These are phyloP conservation scores for Carpatolechia fugitivella DNA, from an alignment of 2,888 invertebrate species.

Conservation along the genomic window DNA sequence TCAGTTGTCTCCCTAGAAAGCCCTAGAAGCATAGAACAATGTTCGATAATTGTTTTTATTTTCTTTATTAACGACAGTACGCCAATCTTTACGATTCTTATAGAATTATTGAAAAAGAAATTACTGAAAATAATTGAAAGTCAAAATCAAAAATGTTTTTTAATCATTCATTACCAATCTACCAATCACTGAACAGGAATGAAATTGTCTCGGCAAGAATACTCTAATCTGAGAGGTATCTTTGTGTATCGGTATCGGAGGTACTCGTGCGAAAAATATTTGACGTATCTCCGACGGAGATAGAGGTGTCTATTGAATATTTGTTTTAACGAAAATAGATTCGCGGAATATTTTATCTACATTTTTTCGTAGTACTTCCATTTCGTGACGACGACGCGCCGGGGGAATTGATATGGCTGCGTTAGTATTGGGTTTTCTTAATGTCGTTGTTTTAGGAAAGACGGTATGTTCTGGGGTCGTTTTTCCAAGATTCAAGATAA, in stretches of 20 bases:
- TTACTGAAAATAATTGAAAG: too few relatives aligned
- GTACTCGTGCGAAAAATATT: slow-evolving; percentile 3
- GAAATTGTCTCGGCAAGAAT: background rate
- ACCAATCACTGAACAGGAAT: slow-evolving; percentile 8
- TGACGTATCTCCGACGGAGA: background rate
- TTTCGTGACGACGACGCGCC: background rate
- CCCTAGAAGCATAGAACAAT: too few relatives aligned
- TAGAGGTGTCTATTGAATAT: background rate
- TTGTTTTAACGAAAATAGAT: slow-evolving; percentile 4
- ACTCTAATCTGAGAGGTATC: background rate
- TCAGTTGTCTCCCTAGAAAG: too few relatives aligned
- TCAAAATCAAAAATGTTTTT: background rate
- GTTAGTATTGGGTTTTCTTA: background rate
- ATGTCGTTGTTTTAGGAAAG: background rate
- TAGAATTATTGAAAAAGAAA: too few relatives aligned
- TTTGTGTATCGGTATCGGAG: slow-evolving; percentile 3
- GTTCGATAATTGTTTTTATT: too few relatives aligned
- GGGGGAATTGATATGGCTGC: background rate
- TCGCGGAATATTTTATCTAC: background rate
- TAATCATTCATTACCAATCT: background rate
- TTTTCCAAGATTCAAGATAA: too few relatives aligned
- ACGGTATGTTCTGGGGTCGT: too few relatives aligned
- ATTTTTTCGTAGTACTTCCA: slow-evolving; percentile 2
- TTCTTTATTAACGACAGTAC: too few relatives aligned
- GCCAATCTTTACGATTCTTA: too few relatives aligned